Base-by-base conservation (phyloP, 2,888 invertebrate genomes). In the Ornithoptera priamus region DNA sequence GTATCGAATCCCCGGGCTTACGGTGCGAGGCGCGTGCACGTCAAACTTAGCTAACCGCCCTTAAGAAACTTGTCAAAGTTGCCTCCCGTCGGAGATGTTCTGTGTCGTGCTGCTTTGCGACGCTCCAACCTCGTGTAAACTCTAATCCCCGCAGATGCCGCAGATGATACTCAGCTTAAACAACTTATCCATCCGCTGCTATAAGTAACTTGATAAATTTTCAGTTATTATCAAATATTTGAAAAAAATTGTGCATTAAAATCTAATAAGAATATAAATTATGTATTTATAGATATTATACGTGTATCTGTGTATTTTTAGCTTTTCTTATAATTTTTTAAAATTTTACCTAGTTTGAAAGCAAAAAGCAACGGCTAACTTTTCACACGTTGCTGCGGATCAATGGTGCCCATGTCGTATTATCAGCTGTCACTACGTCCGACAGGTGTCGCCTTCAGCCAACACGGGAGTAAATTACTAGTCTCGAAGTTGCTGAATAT, bases 361-460 rank as follows among this genome's bases (percentile, higher is more conserved):
- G 20, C 57, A 58, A 65, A 73, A 72, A 69, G 72, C 78, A 76
- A 77, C 75, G 70, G 65, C 74, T 66, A 78, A 78, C n/a, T 80
- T 81, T 80, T 87, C 85, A 80, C 86, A 82, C 84, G 81, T 82
- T 80, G 83, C 76, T 86, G 87, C 86, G 83, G 88, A 81, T 86
- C 87, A 90, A 91, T 89, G 82, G 87, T 85, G 85, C 83, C 83
- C 87, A 87, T 87, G 84, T 90, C 90, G 89, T 85, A 89, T 92
- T 92, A 91, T 90, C 89, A 88, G 86, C 87, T 89, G 88, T 91
- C 91, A 91, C 87, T 88, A 89, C 81, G 82, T 81, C 80, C 89
- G 92, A 91, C 92, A 92, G 92, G 92, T 92, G 91, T 92, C 92
- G 90, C 89, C 89, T 89, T 90, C 92, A 92, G 90, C 90, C 87